Conservation (phyloP, 2,797 vertebrate species). For the Scyliorhinus canicula region DNA sequence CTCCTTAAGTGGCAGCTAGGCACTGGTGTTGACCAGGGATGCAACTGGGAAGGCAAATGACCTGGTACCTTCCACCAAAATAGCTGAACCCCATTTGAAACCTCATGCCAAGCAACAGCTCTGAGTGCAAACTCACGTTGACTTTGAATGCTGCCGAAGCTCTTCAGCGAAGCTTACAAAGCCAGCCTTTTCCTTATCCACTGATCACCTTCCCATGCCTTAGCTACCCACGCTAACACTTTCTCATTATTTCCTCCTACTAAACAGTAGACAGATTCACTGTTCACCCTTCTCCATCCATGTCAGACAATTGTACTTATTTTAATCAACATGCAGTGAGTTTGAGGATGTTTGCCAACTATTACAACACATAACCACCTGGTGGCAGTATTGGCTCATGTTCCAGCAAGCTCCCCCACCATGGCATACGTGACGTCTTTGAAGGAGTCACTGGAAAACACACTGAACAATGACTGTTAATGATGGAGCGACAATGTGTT, state of each 20-base stretch:
- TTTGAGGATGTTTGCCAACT: neutral
- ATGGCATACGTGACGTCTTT: neutral
- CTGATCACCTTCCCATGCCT: neutral
- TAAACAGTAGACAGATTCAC: neutral
- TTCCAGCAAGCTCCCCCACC: neutral
- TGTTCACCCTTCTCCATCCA: neutral
- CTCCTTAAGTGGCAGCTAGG: too few species aligned
- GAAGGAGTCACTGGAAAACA: neutral
- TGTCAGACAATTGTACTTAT: neutral
- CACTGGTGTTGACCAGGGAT: neutral
- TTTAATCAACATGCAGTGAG: neutral
- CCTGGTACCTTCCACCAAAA: neutral
- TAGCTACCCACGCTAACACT: neutral
- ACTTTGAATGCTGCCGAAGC: neutral
- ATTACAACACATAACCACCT: neutral
- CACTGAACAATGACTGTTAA: too few species aligned
- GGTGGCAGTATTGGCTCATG: constrained; percentile 2
- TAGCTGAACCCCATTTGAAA: neutral
- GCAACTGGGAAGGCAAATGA: neutral
- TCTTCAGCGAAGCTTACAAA: neutral
- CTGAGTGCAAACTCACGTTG: neutral
- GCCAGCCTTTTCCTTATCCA: neutral
- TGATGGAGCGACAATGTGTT: neutral
- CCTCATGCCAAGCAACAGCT: neutral
- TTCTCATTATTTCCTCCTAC: neutral